phyloP scores from a whole-genome alignment of 2,797 vertebrate species.

The Sebastolobus alascanus region DNA sequence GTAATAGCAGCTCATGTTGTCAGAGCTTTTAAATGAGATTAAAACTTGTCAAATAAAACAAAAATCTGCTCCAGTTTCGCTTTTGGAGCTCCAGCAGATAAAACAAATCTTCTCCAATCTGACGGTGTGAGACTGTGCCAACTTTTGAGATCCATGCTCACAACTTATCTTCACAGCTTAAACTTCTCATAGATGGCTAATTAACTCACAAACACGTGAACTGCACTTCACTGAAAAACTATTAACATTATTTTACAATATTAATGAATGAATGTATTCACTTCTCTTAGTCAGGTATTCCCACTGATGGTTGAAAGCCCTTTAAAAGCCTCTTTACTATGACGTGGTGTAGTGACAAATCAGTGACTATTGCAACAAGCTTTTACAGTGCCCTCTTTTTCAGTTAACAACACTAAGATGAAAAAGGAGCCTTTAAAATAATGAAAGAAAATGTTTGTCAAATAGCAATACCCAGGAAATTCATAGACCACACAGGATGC shows the following conservation, averaged over 20 bases:
- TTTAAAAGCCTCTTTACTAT: neutral
- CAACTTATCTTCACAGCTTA: slow-evolving; percentile 14
- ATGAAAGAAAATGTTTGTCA: neutral
- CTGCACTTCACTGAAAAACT: neutral
- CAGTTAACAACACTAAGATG: neutral
- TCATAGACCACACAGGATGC: neutral
- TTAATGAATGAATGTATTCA: neutral
- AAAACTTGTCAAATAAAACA: slow-evolving; percentile 1
- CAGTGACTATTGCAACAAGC: neutral
- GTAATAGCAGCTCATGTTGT: neutral
- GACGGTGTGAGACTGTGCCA: neutral
- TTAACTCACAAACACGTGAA: neutral
- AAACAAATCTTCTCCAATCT: neutral
- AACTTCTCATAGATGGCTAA: neutral
- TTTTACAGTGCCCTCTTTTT: neutral
- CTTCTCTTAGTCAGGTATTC: neutral
- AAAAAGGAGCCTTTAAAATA: neutral
- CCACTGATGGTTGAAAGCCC: neutral
- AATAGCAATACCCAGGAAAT: neutral
- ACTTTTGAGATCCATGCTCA: neutral
- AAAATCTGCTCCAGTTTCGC: neutral
- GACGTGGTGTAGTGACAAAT: neutral
- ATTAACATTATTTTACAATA: neutral
- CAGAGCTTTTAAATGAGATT: neutral
- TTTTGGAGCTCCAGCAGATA: slow-evolving; percentile 3